Base-by-base conservation (phyloP, 2,888 invertebrate genomes). In the Dione vanillae region DNA sequence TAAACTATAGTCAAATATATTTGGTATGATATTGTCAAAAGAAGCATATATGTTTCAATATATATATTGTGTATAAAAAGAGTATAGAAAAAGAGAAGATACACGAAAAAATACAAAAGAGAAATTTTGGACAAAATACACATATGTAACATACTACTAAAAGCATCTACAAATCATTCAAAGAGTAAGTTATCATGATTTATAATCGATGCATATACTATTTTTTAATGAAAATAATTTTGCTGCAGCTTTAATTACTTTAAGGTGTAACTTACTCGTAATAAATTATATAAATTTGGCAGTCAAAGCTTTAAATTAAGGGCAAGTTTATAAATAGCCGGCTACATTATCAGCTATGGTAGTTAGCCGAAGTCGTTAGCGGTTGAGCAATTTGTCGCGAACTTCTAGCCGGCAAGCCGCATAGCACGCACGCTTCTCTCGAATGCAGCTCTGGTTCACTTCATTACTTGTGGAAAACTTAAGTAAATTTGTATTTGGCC, bases 281-380 rank as follows among this genome's bases (percentile, higher is more conserved):
- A 45, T 61, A 45, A 61, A 45, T 61, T 45, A 61, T 61, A 61
- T 12, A 61, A 43, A 11, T 61, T 61, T 45, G 52, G 43, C 40
- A 61, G 52, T 61, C 49, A 61, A 52, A 52, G 56, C 47, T 47
- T 66, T 47, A 66, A 66, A 66, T 66, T 66, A 66, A 58, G 73
- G 74, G 58, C 70, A 74, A 74, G 74, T 74, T 75, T 74, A 74
- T 75, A 74, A 74, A 75, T 74, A 74, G 75, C 74, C 62, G 59
- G 75, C 72, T 74, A 73, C 68, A 73, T 73, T 73, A 73, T 73
- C 70, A 70, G 71, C 64, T 67, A 67, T 71, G 74, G 78, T 75
- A 78, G 80, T 80, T 79, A 80, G 78, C 74, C 78, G 80, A 80
- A 82, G 83, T 85, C 81, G 83, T 84, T 85, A 84, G 82, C 78